These are phyloP conservation scores for Maniola hyperantus DNA, from an alignment of 2,888 invertebrate species.

Conservation along the genomic window DNA sequence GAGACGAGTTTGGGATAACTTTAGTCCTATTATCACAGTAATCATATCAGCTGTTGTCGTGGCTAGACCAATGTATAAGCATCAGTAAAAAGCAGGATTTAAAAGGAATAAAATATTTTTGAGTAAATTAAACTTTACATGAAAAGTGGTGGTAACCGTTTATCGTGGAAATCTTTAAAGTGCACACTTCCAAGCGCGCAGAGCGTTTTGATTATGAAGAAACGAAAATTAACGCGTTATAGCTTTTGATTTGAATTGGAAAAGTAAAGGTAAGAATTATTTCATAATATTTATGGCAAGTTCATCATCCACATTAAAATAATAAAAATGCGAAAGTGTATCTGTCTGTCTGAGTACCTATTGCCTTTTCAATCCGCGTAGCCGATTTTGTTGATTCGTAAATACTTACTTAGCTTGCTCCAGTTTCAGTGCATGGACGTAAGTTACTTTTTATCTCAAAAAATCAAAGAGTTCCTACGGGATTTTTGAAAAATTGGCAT, in stretches of 20 bases:
- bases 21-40: conserved; percentile 13
- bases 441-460: too few relatives aligned
- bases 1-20: conserved; percentile 8
- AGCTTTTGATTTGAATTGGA: neutral
- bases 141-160: neutral
- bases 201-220: conserved; percentile 6
- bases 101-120: neutral
- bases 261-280: neutral
- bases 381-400: too few relatives aligned
- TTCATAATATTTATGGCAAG: neutral
- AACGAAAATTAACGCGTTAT: neutral
- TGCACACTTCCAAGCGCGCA: conserved; percentile 6
- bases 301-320: neutral
- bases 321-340: too few relatives aligned
- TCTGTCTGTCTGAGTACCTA: too few relatives aligned
- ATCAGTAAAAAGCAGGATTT: neutral
- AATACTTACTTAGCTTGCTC: too few relatives aligned
- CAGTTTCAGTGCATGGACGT: too few relatives aligned
- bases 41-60: conserved; percentile 8
- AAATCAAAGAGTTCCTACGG: too few relatives aligned
- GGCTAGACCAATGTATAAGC: conserved; percentile 3
- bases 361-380: too few relatives aligned
- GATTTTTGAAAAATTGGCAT: too few relatives aligned
- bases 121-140: neutral
- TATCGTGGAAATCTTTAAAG: neutral